Evolutionary conservation across 2,888 invertebrate species (phyloP), one percentile per base, ranked within the genome.

Genomic region (Lasius fuliginosus): DNA sequence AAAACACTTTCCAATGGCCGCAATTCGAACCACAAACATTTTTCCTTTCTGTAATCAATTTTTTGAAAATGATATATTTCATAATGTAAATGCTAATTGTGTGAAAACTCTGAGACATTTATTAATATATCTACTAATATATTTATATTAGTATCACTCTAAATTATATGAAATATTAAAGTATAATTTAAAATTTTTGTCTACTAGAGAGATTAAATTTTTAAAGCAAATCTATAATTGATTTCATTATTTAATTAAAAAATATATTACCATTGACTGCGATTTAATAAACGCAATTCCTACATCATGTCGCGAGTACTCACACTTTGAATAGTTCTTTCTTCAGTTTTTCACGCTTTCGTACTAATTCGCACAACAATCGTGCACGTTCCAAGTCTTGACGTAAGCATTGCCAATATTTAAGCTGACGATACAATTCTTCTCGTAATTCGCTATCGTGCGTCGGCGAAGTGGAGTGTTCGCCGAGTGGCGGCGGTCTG

Each of bases 331-430:
- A 97, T 91, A 97, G 96, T 93, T 99, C 98, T 79, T 98, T 97
- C 95, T 99, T 99, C 23, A 98, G 96, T 92, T 99, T 99, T 95
- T 99, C 99, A 60, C 99, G 96, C 94, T 99, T 99, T 79, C 99
- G 97, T 3, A 99, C 98, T 88, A 99, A 95, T 95, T 99, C 99
- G 93, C 99, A 99, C 0, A 99, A 96, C 49, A 99, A 96, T 86
- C 97, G 95, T 0, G 99, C 99, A 84, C 99, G 96, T 94, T 99
- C 99, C 88, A 99, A 95, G 94, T 99, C 99, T 93, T 99, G 99
- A 0, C 99, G 96, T 90, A 99, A 96, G 91, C 98, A 97, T 94
- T 99, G 98, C 98, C 99, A 99, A 93, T 99, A 99, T 93, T 99
- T 98, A 1, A 99, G 95, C 92, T 98, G 98, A 71, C 98, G 97